A percentile compares a stretch with the other conserved stretches of the same genome.
Conservation (phyloP, 2,797 vertebrate genomes). For the Pagetopsis macropterus region DNA sequence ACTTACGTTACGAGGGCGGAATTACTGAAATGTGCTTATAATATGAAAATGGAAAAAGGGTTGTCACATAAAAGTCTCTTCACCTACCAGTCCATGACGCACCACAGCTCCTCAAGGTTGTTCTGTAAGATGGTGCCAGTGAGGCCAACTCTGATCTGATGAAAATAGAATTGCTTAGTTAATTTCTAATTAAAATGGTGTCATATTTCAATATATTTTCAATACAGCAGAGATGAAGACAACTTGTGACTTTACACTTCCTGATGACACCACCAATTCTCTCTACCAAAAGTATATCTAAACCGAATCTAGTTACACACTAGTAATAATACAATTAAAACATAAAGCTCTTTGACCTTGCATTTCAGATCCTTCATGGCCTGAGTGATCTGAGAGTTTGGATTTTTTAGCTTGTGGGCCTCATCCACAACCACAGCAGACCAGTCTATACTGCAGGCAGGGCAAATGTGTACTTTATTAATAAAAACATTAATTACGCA, state of each 20-base stretch:
- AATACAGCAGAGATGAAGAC: neutral
- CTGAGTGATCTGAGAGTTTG: constrained; percentile 92
- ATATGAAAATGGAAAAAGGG: neutral
- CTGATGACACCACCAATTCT: neutral
- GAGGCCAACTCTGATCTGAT: constrained; percentile 89
- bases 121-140: constrained; percentile 98
- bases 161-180: constrained; percentile 2
- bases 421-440: constrained; percentile 94
- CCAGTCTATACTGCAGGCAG: constrained; percentile 87
- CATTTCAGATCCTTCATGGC: constrained; percentile 92
- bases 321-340: neutral
- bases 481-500: neutral
- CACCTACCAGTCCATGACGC: constrained; percentile 96
- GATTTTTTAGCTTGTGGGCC: constrained; percentile 96
- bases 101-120: constrained; percentile 97
- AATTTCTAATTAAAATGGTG: neutral
- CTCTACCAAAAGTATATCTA: neutral
- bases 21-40: neutral
- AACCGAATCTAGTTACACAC: constrained; percentile 4
- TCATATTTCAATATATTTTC: neutral
- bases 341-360: constrained; percentile 78
- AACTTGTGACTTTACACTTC: neutral
- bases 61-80: constrained; percentile 3
- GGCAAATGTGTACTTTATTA: constrained; percentile 7
- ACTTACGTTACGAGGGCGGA: neutral